Conservation (phyloP, 2,888 invertebrate species). For the Alsophila aescularia region DNA sequence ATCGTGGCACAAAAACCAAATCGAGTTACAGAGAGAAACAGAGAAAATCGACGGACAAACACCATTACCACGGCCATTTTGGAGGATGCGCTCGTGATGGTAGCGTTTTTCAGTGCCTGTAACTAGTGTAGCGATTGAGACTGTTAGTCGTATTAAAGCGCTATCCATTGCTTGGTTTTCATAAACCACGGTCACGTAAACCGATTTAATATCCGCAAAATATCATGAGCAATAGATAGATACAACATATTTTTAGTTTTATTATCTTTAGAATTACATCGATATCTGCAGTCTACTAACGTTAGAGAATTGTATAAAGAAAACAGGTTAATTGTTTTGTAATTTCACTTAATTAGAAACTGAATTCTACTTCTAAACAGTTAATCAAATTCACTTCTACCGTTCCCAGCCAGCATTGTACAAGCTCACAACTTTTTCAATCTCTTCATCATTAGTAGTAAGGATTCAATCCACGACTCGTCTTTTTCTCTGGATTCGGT, state of each 20-base stretch:
- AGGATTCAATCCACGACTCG: conserved; percentile 75
- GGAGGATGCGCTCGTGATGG: conserved; percentile 79
- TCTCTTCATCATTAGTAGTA: conserved; percentile 30
- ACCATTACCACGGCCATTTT: conserved; percentile 81
- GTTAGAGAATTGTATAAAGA: no score
- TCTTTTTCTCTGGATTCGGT: conserved; percentile 76
- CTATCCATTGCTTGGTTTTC: conserved; percentile 45
- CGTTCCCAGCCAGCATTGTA: conserved; percentile 43
- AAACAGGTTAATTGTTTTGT: no score
- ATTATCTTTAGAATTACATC: no score
- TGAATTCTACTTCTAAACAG: no score
- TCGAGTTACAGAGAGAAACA: conserved; percentile 82
- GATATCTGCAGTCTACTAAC: no score
- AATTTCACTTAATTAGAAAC: no score
- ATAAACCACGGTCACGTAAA: background rate
- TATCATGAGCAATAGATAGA: no score
- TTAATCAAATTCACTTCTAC: no score
- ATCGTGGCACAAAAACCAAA: conserved; percentile 75
- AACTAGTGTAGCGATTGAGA: conserved; percentile 29
- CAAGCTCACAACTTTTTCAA: background rate
- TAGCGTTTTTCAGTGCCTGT: conserved; percentile 67
- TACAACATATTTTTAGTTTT: no score
- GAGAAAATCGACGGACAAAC: conserved; percentile 82
- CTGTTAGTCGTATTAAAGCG: background rate
- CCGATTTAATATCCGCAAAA: no score